These are phyloP conservation scores for Clepsis dumicolana DNA, from an alignment of 2,888 invertebrate species.

Conservation along the genomic window DNA sequence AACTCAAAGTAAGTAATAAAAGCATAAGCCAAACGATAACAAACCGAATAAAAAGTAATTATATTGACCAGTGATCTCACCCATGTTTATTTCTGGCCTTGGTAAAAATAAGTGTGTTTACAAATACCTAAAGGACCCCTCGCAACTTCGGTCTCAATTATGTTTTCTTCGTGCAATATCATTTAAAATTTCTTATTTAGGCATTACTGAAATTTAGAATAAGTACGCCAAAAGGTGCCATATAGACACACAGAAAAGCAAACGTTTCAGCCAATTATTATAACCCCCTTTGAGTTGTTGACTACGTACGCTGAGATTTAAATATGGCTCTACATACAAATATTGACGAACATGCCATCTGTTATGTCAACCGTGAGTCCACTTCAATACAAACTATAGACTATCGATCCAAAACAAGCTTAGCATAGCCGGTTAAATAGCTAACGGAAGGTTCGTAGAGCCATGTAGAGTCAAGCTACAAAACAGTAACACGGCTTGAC, in stretches of 20 bases:
- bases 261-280: no score
- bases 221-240: no score
- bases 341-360: background rate
- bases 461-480: background rate
- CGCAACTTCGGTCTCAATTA: background rate
- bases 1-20: background rate
- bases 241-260: no score
- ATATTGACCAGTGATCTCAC: conserved; percentile 20
- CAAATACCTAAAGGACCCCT: background rate
- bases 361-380: background rate
- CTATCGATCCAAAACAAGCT: background rate
- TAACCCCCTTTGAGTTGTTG: no score
- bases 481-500: background rate
- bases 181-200: background rate
- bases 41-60: background rate
- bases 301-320: no score
- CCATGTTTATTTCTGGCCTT: background rate
- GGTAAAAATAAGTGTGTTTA: background rate
- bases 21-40: background rate
- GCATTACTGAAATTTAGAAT: no score
- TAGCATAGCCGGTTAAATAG: background rate
- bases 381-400: background rate
- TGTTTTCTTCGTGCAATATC: background rate
- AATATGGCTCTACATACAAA: no score
- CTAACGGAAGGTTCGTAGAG: no score